A percentile compares a stretch with the other conserved stretches of the same genome.
Conservation (phyloP, 53 echinoderm and acorn worm species). For the Zoroaster sp. region DNA sequence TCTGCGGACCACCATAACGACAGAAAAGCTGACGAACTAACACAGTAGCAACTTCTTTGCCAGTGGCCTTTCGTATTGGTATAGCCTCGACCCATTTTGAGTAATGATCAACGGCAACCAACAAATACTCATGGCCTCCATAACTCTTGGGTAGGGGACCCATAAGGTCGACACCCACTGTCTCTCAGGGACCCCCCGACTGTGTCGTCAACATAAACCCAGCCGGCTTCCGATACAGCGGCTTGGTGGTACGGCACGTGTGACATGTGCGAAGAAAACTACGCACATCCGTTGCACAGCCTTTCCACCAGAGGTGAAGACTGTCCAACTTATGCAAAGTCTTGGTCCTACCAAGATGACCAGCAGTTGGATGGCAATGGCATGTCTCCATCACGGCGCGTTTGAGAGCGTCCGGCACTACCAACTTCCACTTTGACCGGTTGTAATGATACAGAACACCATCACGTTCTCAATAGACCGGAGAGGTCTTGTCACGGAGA, state of each 20-base stretch:
- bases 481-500: background rate
- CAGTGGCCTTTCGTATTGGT: slow-evolving; percentile 27
- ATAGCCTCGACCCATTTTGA: slow-evolving; percentile 36
- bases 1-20: slow-evolving; percentile 39
- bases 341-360: slow-evolving; percentile 26
- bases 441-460: background rate
- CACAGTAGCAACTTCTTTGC: slow-evolving; percentile 19
- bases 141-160: background rate
- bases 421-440: background rate
- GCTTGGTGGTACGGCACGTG: slow-evolving; percentile 33
- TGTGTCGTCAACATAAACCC: slow-evolving; percentile 30
- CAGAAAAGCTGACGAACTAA: slow-evolving; percentile 58
- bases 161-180: slow-evolving; percentile 7
- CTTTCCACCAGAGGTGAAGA: background rate
- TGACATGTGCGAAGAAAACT: slow-evolving; percentile 2
- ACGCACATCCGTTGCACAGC: background rate
- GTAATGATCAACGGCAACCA: slow-evolving; percentile 35
- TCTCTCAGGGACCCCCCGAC: slow-evolving; percentile 23
- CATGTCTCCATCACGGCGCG: background rate
- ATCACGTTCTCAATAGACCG: background rate
- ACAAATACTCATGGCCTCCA: slow-evolving; percentile 29
- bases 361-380: slow-evolving; percentile 17
- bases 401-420: slow-evolving; percentile 11
- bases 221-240: slow-evolving; percentile 21
- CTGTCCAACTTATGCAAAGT: background rate